Percentiles rank a stretch among this genome's conserved stretches.
These are phyloP conservation scores for Aphrocallistes beatrix DNA, from an alignment of 37 sponge, comb jelly and placozoan genomes.

Conservation along the genomic window DNA sequence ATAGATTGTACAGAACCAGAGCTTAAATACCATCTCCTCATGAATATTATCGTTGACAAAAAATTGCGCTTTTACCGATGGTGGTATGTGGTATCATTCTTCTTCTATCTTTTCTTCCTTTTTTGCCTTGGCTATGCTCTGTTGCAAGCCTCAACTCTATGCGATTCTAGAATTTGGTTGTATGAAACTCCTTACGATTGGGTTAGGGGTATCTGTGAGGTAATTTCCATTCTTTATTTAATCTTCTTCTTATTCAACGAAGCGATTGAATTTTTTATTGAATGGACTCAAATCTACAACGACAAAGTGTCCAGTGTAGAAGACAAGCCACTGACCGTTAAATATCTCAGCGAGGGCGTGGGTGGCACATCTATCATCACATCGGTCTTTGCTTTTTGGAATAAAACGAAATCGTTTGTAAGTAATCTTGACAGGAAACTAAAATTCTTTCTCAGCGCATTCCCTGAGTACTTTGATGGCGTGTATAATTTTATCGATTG, in stretches of 20 bases:
- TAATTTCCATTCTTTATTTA: not conserved
- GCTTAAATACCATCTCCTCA: not conserved
- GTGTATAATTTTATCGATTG: slow-evolving; percentile 11
- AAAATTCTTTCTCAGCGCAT: slow-evolving; percentile 1
- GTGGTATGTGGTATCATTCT: slow-evolving; percentile 10
- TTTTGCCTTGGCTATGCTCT: not conserved
- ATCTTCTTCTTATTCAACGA: slow-evolving; percentile 12
- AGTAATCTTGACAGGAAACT: not conserved
- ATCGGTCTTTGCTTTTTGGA: not conserved
- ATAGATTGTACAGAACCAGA: not conserved
- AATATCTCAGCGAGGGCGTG: not conserved
- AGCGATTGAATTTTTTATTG: not conserved
- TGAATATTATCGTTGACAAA: not conserved
- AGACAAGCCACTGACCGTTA: not conserved
- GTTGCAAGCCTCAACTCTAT: not conserved
- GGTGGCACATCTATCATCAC: not conserved
- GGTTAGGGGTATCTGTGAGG: not conserved
- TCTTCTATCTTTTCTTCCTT: not conserved
- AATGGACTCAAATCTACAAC: slow-evolving; percentile 2
- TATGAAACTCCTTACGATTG: not conserved
- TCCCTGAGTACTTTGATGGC: slow-evolving; percentile 11
- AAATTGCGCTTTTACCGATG: slow-evolving; percentile 7
- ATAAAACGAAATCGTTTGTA: not conserved
- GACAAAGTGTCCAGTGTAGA: not conserved
- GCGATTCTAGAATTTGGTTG: not conserved